A percentile compares a stretch with the other conserved stretches of the same genome.
Evolutionary conservation across 2,888 invertebrate genomes (phyloP).

Genomic region (Thalpophila matura): DNA sequence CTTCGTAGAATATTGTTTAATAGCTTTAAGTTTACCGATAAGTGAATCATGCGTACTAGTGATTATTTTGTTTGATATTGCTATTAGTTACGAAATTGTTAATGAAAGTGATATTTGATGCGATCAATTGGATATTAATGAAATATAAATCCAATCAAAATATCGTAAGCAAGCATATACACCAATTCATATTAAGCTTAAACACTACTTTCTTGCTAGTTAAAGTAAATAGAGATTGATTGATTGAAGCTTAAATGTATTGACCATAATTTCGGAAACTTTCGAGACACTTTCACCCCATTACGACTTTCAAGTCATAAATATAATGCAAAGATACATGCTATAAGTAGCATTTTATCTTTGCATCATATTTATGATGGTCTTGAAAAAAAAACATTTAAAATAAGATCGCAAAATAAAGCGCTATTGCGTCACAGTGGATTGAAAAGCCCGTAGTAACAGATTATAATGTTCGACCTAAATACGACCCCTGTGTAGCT

Average conservation of each 20-base stretch:
- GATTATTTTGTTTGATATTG: not conserved
- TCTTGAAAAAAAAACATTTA: slow-evolving; percentile 22
- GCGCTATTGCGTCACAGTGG: slow-evolving; percentile 35
- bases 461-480: slow-evolving; percentile 56
- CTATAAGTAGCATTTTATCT: no score
- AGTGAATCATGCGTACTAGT: slow-evolving; percentile 15
- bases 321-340: not conserved
- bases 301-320: not conserved
- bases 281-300: not conserved
- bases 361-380: no score
- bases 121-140: not conserved
- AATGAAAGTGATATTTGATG: not conserved
- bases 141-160: not conserved
- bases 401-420: slow-evolving; percentile 20
- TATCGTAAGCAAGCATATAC: no score
- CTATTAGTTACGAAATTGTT: not conserved
- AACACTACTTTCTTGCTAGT: no score
- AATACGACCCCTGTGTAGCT: slow-evolving; percentile 45
- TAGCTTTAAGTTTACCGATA: no score
- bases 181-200: no score
- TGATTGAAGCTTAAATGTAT: not conserved
- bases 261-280: not conserved
- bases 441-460: slow-evolving; percentile 54
- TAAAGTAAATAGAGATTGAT: no score
- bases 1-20: slow-evolving; percentile 10